Base-by-base conservation (phyloP, 2,113 vertebrate genomes). In the Guaruba guarouba region DNA sequence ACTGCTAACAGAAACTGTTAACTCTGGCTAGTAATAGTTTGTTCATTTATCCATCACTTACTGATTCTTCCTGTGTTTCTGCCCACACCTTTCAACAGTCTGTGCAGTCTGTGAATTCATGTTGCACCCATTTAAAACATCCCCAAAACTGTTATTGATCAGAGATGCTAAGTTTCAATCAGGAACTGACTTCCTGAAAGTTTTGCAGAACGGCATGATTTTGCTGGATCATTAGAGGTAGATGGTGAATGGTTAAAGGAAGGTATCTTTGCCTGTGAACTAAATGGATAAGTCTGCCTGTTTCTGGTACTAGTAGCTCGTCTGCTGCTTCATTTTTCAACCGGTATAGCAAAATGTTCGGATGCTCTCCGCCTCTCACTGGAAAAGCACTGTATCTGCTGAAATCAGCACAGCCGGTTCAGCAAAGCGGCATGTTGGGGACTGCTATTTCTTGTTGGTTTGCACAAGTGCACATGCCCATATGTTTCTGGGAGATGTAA, bases 1-100 rank as follows among this genome's bases (percentile, higher is more conserved):
- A 59, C 76, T 92, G 86, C 94, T 96, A 96, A 97, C 97, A 95
- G 94, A 97, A 98, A 98, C 96, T 96, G 93, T 97, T 97, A 97
- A 93, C 90, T 96, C 96, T 81, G 88, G 71, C 89, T 94, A 95
- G 95, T 95, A 96, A 94, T 67, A 59, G 95, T 96, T 96, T 88
- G 81, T 94, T 94, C 94, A 64, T 80, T 48, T 86, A 67, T 87
- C 89, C 85, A 62, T 82, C 73, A 62, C 9, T 59, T 41, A 51
- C 54, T 52, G 35, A 43, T 90, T 62, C 74, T 83, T 94, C 68
- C 29, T 2, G 1, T 48, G 37, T 81, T 87, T 96, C 76, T 8
- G 6, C 25, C n/a, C 59, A 83, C 10, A 24, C 17, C 39, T 64
- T 78, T 54, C 0, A 0, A 17, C 23, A 77, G 51, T 12, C 41